Percentiles rank a stretch among this genome's conserved stretches.
Evolutionary conservation across 2,888 invertebrate genomes (phyloP).

Genomic region (Agonopterix subpropinquella): DNA sequence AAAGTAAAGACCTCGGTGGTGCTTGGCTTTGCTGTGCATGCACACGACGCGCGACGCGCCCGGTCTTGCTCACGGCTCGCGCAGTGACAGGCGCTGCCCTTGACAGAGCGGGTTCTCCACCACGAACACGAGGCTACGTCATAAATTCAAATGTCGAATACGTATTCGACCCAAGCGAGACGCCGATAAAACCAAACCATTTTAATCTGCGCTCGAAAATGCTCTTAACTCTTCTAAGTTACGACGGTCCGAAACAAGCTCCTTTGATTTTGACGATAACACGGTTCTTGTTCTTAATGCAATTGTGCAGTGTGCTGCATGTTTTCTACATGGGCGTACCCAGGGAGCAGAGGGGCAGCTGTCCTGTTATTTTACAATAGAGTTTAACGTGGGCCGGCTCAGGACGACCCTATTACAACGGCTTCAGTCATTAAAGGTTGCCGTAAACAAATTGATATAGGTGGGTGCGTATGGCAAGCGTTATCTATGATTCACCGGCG

Average conservation of each 20-base stretch:
- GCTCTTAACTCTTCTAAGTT: too few species aligned
- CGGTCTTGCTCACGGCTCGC: constrained; percentile 11
- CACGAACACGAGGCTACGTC: constrained; percentile 12
- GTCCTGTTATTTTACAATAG: neutral
- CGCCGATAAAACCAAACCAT: neutral
- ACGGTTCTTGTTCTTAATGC: too few species aligned
- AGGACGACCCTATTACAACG: constrained; percentile 43
- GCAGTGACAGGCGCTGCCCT: constrained; percentile 63
- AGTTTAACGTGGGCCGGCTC: constrained; percentile 28
- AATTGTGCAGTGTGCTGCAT: too few species aligned
- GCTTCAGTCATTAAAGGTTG: constrained; percentile 63
- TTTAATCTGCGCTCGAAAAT: too few species aligned
- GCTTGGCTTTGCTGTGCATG: too few species aligned
- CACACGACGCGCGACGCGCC: constrained; percentile 13
- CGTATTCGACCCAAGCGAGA: neutral
- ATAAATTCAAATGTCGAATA: neutral
- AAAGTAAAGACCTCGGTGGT: constrained; percentile 63
- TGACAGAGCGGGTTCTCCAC: constrained; percentile 54
- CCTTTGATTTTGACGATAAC: neutral
- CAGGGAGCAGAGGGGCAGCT: too few species aligned
- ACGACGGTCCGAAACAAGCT: too few species aligned
- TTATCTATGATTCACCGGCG: constrained; percentile 73
- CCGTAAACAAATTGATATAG: constrained; percentile 65
- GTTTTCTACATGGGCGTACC: too few species aligned
- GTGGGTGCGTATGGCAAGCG: constrained; percentile 58